Conservation (phyloP, 2,113 vertebrate genomes). For the Cyphomyrus discorhynchus region DNA sequence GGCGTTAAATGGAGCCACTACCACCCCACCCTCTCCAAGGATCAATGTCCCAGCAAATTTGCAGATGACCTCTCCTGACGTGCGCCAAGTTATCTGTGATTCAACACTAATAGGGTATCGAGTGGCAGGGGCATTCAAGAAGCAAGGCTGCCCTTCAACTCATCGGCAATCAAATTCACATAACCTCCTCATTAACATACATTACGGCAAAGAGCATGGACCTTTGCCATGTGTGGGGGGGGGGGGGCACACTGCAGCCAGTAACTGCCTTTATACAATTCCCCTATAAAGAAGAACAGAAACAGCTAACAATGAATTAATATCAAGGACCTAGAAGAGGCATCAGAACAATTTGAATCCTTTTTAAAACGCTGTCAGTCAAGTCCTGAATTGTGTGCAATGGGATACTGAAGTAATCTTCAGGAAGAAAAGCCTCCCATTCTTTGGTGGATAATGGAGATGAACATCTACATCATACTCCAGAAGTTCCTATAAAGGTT, state of each 20-base stretch:
- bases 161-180: constrained; percentile 70
- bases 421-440: background rate
- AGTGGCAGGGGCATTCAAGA: constrained; percentile 64
- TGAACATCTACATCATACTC: background rate
- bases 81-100: constrained; percentile 69
- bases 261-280: background rate
- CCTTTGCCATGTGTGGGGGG: constrained; percentile 45
- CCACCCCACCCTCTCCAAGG: constrained; percentile 60
- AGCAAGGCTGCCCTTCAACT: constrained; percentile 63
- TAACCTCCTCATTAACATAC: constrained; percentile 70
- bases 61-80: constrained; percentile 69
- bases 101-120: constrained; percentile 77
- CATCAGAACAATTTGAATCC: background rate
- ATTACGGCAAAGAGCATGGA: constrained; percentile 61
- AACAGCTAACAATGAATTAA: background rate
- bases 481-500: background rate
- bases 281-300: background rate
- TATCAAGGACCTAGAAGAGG: background rate
- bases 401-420: background rate
- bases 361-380: background rate
- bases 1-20: constrained; percentile 68
- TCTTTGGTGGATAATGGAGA: background rate
- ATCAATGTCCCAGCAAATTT: constrained; percentile 77
- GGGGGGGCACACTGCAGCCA: background rate
- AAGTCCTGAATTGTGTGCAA: background rate